Evolutionary conservation across 2,797 vertebrate species (phyloP).

Genomic region (Aldrovandia affinis): DNA sequence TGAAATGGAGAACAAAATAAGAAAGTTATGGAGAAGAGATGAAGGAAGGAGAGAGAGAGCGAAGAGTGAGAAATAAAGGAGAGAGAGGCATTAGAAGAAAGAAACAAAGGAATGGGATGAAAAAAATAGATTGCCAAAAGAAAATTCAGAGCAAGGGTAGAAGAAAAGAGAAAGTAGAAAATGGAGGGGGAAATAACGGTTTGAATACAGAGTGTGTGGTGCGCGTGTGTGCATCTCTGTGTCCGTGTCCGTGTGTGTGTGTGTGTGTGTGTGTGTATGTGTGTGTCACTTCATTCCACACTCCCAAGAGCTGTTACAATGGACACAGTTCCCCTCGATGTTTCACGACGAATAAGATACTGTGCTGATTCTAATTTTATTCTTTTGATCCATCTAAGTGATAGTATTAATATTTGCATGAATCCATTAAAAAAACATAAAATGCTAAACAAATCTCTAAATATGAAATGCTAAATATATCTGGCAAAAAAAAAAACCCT

Average conservation of each 20-base stretch:
- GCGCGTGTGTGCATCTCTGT: background rate
- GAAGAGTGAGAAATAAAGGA: background rate
- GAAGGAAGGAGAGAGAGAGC: background rate
- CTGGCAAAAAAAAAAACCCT: constrained; percentile 50
- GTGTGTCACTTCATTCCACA: background rate
- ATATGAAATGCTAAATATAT: constrained; percentile 24
- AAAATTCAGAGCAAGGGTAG: background rate
- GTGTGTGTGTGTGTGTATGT: background rate
- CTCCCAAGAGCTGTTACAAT: background rate
- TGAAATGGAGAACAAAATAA: too few species aligned
- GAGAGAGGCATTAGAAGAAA: background rate
- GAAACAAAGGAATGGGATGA: background rate
- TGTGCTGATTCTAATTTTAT: constrained; percentile 4
- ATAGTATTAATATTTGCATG: constrained; percentile 34
- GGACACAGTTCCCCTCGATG: background rate
- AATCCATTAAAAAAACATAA: constrained; percentile 29
- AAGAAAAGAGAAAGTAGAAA: too few species aligned
- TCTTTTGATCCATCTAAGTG: constrained; percentile 18
- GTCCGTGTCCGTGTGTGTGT: background rate
- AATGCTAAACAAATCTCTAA: constrained; percentile 43
- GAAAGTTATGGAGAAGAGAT: too few species aligned
- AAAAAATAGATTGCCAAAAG: background rate
- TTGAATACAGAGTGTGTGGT: background rate
- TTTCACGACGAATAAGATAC: background rate
- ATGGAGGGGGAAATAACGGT: too few species aligned